phyloP scores from a whole-genome alignment of 1,140 invertebrate genomes.

The Acromyrmex echinatior region DNA sequence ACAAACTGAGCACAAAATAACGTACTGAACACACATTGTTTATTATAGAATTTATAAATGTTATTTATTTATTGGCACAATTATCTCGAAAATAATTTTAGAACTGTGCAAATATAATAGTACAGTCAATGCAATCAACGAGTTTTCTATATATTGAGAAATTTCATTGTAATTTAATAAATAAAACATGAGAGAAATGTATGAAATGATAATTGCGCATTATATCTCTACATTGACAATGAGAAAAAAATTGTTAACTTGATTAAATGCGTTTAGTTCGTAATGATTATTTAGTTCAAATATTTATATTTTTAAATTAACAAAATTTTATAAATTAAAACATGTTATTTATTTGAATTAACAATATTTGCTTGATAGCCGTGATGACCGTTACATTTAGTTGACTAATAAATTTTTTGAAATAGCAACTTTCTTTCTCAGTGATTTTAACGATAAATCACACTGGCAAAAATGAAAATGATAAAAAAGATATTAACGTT shows the following conservation, averaged over 20 bases:
- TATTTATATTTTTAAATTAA: no score
- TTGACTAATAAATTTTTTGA: no score
- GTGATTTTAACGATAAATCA: not conserved
- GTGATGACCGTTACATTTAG: no score
- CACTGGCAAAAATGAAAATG: not conserved
- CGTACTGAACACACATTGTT: not conserved
- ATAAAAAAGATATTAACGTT: not conserved
- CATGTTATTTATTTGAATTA: no score
- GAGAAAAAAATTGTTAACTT: no score
- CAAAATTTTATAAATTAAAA: no score
- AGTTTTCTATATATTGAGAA: not conserved
- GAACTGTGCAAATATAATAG: not conserved
- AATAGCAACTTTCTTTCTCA: no score
- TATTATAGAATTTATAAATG: not conserved
- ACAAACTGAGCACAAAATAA: not conserved
- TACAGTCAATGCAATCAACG: not conserved
- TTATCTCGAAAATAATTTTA: constrained; percentile 21
- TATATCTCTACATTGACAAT: not conserved
- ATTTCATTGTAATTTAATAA: constrained; percentile 21
- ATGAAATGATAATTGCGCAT: not conserved
- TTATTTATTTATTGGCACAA: constrained; percentile 23
- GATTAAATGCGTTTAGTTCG: no score
- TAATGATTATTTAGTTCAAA: no score
- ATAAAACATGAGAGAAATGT: not conserved
- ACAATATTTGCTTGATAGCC: no score